Evolutionary conservation across 2,797 vertebrate genomes (phyloP).

Genomic region (Petrocephalus sullivani): DNA sequence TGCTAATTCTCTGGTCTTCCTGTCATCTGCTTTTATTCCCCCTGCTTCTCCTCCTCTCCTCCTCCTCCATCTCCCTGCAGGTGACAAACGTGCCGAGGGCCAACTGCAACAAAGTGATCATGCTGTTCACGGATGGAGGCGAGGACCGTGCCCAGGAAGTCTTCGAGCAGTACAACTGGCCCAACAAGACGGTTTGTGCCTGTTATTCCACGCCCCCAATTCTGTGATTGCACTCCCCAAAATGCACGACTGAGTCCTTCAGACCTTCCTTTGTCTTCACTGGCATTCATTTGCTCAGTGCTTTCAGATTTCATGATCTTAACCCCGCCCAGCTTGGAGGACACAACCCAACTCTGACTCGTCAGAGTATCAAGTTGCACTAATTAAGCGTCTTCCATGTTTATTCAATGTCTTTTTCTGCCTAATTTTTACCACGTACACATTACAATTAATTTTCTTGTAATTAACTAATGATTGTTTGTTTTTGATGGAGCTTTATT

Average conservation of each 20-base stretch:
- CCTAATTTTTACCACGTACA: background rate
- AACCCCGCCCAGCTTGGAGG: background rate
- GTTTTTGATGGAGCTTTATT: background rate
- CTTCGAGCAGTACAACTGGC: slow-evolving; percentile 98
- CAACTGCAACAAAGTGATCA: slow-evolving; percentile 99
- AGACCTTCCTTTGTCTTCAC: background rate
- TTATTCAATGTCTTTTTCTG: background rate
- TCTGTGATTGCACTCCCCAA: background rate
- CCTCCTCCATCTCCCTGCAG: slow-evolving; percentile 29
- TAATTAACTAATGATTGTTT: background rate
- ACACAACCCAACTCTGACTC: background rate
- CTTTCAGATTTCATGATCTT: background rate
- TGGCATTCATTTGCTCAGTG: background rate
- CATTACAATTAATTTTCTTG: background rate
- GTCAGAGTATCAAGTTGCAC: background rate
- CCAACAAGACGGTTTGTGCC: slow-evolving; percentile 86
- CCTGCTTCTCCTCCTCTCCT: background rate
- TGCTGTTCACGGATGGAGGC: slow-evolving; percentile 96
- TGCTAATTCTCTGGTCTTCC: background rate
- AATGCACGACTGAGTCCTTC: background rate
- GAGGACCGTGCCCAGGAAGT: slow-evolving; percentile 95
- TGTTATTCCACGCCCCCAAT: background rate
- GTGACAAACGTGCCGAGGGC: slow-evolving; percentile 90
- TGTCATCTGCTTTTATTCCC: background rate
- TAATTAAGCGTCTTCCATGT: background rate